Percentiles rank a stretch among this genome's conserved stretches.
Evolutionary conservation across 2,888 invertebrate species (phyloP).

Genomic region (Harpagoxenus sublaevis): DNA sequence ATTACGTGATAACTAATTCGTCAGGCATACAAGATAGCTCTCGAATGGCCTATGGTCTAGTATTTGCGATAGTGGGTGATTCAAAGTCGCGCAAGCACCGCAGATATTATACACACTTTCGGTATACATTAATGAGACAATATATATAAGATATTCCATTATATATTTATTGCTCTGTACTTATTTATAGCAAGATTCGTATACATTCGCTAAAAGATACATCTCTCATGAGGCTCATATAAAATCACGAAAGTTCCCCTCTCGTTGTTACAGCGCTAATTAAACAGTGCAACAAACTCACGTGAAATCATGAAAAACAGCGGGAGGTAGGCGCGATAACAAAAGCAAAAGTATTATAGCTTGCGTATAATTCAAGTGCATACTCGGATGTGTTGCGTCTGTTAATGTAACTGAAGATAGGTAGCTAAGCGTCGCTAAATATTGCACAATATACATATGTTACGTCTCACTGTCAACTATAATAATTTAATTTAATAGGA

Average conservation of each 20-base stretch:
- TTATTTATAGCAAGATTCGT: slow-evolving; percentile 26
- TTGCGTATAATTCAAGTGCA: slow-evolving; percentile 38
- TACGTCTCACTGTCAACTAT: slow-evolving; percentile 3
- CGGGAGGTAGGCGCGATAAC: neutral
- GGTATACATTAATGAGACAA: slow-evolving; percentile 34
- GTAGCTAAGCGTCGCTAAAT: slow-evolving; percentile 5
- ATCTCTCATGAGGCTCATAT: slow-evolving; percentile 37
- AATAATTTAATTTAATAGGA: neutral
- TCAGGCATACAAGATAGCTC: slow-evolving; percentile 46
- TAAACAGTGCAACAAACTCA: slow-evolving; percentile 27
- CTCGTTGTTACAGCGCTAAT: slow-evolving; percentile 40
- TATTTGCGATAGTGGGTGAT: slow-evolving; percentile 10
- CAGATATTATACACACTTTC: neutral
- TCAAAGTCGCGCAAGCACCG: slow-evolving; percentile 17
- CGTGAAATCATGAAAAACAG: slow-evolving; percentile 37
- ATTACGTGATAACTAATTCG: slow-evolving; percentile 29
- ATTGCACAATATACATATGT: slow-evolving; percentile 3
- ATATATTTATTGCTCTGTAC: slow-evolving; percentile 35
- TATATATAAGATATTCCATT: slow-evolving; percentile 45
- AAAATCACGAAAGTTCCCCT: slow-evolving; percentile 54
- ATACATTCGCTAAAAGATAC: slow-evolving; percentile 39
- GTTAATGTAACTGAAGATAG: slow-evolving; percentile 28
- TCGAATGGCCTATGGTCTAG: neutral
- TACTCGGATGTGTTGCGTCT: neutral
- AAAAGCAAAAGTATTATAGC: slow-evolving; percentile 35